Conservation (phyloP, 2,888 invertebrate genomes). For the Cinara cedri region DNA sequence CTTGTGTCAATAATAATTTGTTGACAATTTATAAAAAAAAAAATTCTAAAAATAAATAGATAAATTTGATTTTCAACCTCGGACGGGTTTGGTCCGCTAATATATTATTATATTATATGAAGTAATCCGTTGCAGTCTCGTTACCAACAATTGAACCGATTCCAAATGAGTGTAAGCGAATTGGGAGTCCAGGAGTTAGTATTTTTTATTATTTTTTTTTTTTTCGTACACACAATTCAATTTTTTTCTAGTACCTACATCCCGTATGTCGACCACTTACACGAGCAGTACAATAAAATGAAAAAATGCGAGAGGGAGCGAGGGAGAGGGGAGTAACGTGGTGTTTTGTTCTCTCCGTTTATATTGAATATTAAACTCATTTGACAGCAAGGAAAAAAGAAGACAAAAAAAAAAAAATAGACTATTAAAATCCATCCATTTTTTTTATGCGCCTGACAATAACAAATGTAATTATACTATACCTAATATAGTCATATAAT, state of each 20-base stretch:
- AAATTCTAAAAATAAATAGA: no score
- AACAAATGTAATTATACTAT: not conserved
- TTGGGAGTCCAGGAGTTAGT: no score
- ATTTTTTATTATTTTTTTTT: not conserved
- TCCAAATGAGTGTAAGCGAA: no score
- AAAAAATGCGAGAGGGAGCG: not conserved
- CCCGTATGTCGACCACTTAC: not conserved
- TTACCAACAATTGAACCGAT: no score
- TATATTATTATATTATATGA: no score
- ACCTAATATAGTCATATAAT: not conserved
- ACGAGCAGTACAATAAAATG: not conserved
- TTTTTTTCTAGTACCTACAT: no score
- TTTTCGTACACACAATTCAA: no score
- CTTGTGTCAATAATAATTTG: no score
- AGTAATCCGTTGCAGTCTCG: no score
- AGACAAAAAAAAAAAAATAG: not conserved
- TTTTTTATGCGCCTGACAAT: not conserved
- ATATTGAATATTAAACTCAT: not conserved
- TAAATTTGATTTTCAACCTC: no score
- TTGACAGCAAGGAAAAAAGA: not conserved
- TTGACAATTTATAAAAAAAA: no score
- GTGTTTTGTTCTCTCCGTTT: not conserved
- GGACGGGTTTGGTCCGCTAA: no score
- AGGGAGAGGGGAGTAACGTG: not conserved
- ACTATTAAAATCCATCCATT: not conserved